Conservation (phyloP, 2,113 vertebrate species). For the Lethenteron camtschaticum region DNA sequence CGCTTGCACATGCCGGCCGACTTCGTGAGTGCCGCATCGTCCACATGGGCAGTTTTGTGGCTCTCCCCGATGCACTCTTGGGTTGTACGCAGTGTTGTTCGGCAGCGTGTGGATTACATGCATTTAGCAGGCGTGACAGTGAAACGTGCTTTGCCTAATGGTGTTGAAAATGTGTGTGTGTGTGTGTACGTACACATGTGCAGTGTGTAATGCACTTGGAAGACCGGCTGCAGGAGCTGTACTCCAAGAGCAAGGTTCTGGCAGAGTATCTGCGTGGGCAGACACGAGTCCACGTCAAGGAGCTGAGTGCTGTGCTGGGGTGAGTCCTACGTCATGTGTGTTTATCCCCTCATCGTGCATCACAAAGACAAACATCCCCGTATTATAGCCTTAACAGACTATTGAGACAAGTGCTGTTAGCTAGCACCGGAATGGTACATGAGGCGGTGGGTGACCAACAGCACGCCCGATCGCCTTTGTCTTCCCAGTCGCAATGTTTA, state of each 20-base stretch:
- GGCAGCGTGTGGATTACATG: no score
- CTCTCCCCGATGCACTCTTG: no score
- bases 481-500: no score
- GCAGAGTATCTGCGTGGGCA: conserved; percentile 91
- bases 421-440: no score
- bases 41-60: no score
- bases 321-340: conserved; percentile 19
- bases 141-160: no score
- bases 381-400: conserved; percentile 4
- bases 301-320: conserved; percentile 79
- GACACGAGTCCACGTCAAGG: conserved; percentile 87
- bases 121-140: no score
- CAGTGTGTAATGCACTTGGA: conserved; percentile 98
- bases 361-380: background rate
- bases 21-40: conserved; percentile 42
- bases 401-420: background rate
- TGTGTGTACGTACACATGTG: background rate
- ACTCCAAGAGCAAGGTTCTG: conserved; percentile 94
- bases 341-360: background rate
- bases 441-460: no score
- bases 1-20: conserved; percentile 86
- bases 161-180: no score
- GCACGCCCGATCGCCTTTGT: no score
- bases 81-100: no score
- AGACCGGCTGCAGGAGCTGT: conserved; percentile 82